Evolutionary conservation across 2,888 invertebrate species (phyloP), one percentile per base, ranked within the genome.

Genomic region (Malthinus flaveolus): DNA sequence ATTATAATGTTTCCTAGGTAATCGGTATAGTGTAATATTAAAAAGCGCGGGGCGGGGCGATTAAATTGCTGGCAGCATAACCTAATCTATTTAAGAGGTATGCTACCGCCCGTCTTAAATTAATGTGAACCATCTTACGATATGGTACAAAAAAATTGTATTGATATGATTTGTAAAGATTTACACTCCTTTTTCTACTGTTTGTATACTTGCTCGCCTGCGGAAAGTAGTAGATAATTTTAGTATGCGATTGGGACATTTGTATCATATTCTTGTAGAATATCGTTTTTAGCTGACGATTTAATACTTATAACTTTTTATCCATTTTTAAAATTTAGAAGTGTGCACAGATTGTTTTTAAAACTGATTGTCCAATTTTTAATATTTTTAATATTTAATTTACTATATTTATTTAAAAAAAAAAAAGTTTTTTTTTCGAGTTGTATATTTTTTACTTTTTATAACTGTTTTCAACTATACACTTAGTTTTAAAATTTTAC

Each of bases 131-230:
- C 76, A 77, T 78, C 75, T n/a, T 76, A 74, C 71, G 75, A 76
- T 71, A 77, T 78, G 79, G 78, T 79, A 79, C 79, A 78, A 23
- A 23, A 23, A 79, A 78, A 74, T n/a, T 73, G 73, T 76, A 75
- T 73, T 71, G 72, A 76, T 77, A 78, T 78, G 78, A 77, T 78
- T 78, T 78, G 75, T 78, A 78, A 78, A 75, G 72, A 75, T 78
- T 76, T 78, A 78, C 77, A 77, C 76, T 77, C 77, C 76, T 77
- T 78, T 79, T 79, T 78, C 78, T 78, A 78, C 77, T 77, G 73
- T 78, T 77, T 78, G 76, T 79, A 78, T 76, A 76, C 77, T 78
- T 75, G 72, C 74, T 74, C 74, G 73, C 71, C 72, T 71, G 68
- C 68, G 70, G 68, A 72, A 70, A 71, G 69, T 74, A 71, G 66